Base-by-base conservation (phyloP, 2,797 vertebrate genomes). In the Lagocephalus sceleratus region DNA sequence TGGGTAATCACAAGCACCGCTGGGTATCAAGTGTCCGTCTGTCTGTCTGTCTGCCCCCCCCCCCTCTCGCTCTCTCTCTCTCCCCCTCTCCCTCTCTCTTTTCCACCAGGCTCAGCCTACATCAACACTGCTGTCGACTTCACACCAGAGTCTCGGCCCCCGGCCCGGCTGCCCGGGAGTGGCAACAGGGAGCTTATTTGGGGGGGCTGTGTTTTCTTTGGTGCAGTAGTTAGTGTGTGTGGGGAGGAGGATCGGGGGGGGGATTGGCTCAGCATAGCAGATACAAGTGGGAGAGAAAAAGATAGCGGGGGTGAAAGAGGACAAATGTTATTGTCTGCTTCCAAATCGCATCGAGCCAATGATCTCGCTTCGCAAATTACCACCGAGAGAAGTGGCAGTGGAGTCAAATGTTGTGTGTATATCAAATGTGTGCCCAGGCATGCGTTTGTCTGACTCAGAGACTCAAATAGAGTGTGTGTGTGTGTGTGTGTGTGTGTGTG, bases 1-100 rank as follows among this genome's bases (percentile, higher is more conserved):
- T 87, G 86, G 85, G 89, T 91, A 88, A 93, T 92, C 83, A 82
- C 84, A 83, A 72, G 75, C 25, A 85, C 87, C 47, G 25, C 43
- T 3, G 49, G 80, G 75, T 63, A 70, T 68, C 9, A 5, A 20
- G 51, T 50, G 44, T 35, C 51, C 46, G 20, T 39, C 57, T 20
- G 47, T 25, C 20, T 3, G 6, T 16, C 38, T 16, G 6, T 12
- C 11, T 39, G n/a, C 6, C 10, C 38, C 8, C 17, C 11, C 6
- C 50, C 47, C 74, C n/a, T 23, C 11, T 10, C 6, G 2, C 17
- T 7, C 6, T 4, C 16, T 51, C 26, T 42, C 20, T 38, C 46
- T 19, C 9, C 39, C 26, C 58, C 26, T 54, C 42, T 22, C 16
- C 19, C 16, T 35, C 40, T 61, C 32, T 54, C 44, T 19, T 15